Percentiles rank a stretch among this genome's conserved stretches.
phyloP scores from a whole-genome alignment of 2,888 invertebrate species.

The Athalia rosae region DNA sequence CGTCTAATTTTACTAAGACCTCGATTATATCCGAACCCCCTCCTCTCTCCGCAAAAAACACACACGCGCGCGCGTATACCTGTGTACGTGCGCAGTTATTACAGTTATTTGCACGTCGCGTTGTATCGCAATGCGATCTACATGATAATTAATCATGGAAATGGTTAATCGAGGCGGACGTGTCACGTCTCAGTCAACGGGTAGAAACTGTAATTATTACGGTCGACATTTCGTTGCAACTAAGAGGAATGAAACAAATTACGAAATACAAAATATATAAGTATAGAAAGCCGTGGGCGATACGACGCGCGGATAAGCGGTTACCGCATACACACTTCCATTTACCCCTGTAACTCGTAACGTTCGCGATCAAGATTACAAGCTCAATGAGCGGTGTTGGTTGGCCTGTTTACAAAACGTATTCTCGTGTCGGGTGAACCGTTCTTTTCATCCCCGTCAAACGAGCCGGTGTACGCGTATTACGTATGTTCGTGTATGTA shows the following conservation, averaged over 20 bases:
- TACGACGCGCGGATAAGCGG: not conserved
- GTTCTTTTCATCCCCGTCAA: slow-evolving; percentile 4
- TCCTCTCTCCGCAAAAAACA: not conserved
- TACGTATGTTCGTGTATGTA: not conserved
- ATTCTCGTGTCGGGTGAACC: slow-evolving; percentile 1
- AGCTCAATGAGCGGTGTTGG: slow-evolving; percentile 26
- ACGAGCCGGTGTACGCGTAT: slow-evolving; percentile 5
- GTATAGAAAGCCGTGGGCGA: not conserved
- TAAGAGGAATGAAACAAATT: not conserved
- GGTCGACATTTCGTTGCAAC: not conserved
- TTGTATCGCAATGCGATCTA: slow-evolving; percentile 6
- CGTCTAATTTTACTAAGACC: slow-evolving; percentile 36
- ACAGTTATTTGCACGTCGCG: not conserved
- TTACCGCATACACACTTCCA: not conserved
- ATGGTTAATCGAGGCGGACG: slow-evolving; percentile 26
- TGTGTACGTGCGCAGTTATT: not conserved
- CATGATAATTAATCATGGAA: slow-evolving; percentile 11
- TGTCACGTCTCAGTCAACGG: not conserved
- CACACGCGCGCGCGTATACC: too few relatives aligned
- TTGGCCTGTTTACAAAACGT: slow-evolving; percentile 32
- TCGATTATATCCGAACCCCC: slow-evolving; percentile 11
- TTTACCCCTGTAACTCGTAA: not conserved
- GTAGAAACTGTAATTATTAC: slow-evolving; percentile 5
- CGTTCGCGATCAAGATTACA: slow-evolving; percentile 17
- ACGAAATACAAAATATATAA: not conserved